Evolutionary conservation across 2,113 vertebrate species (phyloP), one percentile per base, ranked within the genome.

Genomic region (Esox niger): DNA sequence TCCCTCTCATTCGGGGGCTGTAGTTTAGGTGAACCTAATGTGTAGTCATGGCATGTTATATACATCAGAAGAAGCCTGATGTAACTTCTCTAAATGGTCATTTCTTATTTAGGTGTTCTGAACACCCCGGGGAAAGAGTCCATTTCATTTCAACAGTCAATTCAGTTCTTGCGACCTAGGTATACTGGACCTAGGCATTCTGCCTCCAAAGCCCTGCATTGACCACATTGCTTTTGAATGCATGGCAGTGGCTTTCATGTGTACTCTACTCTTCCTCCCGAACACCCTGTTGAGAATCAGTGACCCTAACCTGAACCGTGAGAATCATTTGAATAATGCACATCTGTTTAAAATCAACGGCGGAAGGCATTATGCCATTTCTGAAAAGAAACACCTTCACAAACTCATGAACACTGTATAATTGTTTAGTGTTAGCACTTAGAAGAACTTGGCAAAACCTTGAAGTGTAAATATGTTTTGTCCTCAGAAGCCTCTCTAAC

Each of bases 251-350:
- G 47, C 61, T 52, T 52, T 21, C 20, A 55, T 11, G 69, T 79
- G 77, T 66, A 71, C 63, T 68, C 66, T 21, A 54, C 57, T 55
- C 61, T 70, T 66, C 32, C 33, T 52, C 59, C 62, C 31, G 69
- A 75, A 55, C 30, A 70, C 25, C 26, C n/a, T 79, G 15, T 33
- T 23, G 15, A 61, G 21, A 3, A 25, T 29, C 52, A 30, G n/a
- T n/a, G n/a, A n/a, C 84, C 75, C 82, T 81, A 86, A 69, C 71
- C 70, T 74, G 68, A 64, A 66, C 47, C 69, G 56, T 32, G 35
- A 27, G 76, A 71, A 74, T 70, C 47, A 79, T 60, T 56, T 67
- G 63, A 69, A 81, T 86, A 81, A 84, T 88, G 86, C 86, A 87
- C 73, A 74, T 78, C 71, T 73, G 78, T 80, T 78, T 61, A 68